A percentile compares a stretch with the other conserved stretches of the same genome.
phyloP scores from a whole-genome alignment of 2,113 vertebrate species.

The Centropus unirufus region DNA sequence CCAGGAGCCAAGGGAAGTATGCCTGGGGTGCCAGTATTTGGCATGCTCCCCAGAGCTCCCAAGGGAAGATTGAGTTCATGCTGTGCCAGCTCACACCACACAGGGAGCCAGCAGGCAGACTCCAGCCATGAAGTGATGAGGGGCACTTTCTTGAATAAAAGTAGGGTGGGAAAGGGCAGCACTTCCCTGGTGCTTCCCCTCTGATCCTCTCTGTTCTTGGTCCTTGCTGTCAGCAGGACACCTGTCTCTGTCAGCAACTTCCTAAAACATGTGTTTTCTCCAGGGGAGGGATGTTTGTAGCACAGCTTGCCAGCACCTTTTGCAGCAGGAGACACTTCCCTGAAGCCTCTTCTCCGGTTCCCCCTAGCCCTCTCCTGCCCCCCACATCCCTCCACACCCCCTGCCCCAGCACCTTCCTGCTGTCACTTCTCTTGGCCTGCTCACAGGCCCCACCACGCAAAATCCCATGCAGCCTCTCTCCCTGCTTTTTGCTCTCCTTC shows the following conservation, averaged over 20 bases:
- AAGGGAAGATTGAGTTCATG: neutral
- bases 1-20: neutral
- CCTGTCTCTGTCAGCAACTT: neutral
- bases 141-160: neutral
- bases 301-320: neutral
- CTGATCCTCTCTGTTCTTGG: neutral
- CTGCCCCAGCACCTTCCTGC: neutral
- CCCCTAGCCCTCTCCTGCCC: too few relatives aligned
- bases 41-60: neutral
- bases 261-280: neutral
- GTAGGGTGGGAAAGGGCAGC: neutral
- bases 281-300: accelerated
- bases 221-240: neutral
- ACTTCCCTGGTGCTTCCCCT: neutral
- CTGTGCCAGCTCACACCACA: too few relatives aligned
- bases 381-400: too few relatives aligned
- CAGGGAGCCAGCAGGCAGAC: neutral
- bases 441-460: neutral
- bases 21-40: neutral
- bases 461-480: too few relatives aligned
- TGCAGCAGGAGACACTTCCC: neutral
- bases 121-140: accelerated
- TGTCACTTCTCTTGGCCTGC: neutral
- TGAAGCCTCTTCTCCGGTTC: neutral
- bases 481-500: neutral